These are phyloP conservation scores for Brachyhypopomus occidentalis DNA, from an alignment of 2,113 vertebrate genomes.

Conservation along the genomic window DNA sequence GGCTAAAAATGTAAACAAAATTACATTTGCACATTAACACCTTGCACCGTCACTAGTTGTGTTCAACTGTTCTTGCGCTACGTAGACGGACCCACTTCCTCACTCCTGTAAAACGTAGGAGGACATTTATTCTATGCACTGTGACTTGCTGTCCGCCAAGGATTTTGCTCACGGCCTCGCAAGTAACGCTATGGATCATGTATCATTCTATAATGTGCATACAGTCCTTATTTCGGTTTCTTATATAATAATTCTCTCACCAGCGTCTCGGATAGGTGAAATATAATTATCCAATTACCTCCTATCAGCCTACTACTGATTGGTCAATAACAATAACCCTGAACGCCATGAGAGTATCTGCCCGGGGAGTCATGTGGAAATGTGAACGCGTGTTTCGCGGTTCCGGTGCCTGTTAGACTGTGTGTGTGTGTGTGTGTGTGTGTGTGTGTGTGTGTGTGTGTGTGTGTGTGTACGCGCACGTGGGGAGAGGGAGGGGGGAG, in stretches of 20 bases:
- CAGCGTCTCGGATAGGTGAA: constrained; percentile 70
- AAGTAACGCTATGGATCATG: constrained; percentile 1
- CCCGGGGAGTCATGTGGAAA: constrained; percentile 29
- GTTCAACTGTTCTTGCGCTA: constrained; percentile 15
- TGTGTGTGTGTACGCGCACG: no score
- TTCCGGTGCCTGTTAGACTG: constrained; percentile 25
- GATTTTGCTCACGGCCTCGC: background rate
- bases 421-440: constrained; percentile 21
- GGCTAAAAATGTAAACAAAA: background rate
- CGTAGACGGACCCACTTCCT: constrained; percentile 49
- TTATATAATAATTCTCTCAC: constrained; percentile 24
- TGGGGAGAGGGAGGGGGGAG: constrained; percentile 10
- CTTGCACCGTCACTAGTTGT: background rate
- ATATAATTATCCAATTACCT: constrained; percentile 86
- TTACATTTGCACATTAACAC: no score
- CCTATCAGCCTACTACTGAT: constrained; percentile 81
- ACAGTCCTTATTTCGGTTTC: constrained; percentile 21
- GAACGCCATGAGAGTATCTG: constrained; percentile 63
- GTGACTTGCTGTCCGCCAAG: constrained; percentile 48
- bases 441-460: background rate
- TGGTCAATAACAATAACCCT: constrained; percentile 82
- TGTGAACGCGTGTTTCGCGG: constrained; percentile 42
- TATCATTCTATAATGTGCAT: constrained; percentile 19
- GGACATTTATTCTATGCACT: constrained; percentile 52
- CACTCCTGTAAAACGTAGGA: constrained; percentile 61